phyloP scores from a whole-genome alignment of 1,140 invertebrate species.

The Lucilia sericata region DNA sequence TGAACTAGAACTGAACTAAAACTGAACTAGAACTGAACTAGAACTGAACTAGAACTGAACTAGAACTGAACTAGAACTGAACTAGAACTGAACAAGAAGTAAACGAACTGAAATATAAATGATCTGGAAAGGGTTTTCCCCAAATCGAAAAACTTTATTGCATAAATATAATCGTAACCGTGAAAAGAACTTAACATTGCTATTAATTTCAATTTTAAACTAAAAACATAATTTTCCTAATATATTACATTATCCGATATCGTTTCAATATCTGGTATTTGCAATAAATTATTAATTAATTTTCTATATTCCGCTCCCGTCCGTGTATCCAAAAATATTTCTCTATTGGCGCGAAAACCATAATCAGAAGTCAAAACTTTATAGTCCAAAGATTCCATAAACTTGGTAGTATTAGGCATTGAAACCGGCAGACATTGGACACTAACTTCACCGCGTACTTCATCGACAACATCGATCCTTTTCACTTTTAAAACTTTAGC shows the following conservation, averaged over 20 bases:
- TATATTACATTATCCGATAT: constrained; percentile 58
- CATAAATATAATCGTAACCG: no score
- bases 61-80: no score
- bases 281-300: constrained; percentile 26
- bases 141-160: no score
- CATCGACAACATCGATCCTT: constrained; percentile 42
- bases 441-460: constrained; percentile 46
- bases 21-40: no score
- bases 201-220: no score
- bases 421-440: constrained; percentile 53
- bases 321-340: constrained; percentile 25
- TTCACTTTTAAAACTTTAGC: constrained; percentile 53
- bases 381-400: constrained; percentile 51
- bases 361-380: constrained; percentile 49
- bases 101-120: no score
- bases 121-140: no score
- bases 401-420: constrained; percentile 47
- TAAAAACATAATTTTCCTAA: no score
- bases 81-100: no score
- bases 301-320: constrained; percentile 7
- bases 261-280: constrained; percentile 48
- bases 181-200: no score
- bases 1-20: no score
- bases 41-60: no score
- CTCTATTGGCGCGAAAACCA: constrained; percentile 47